Base-by-base conservation (phyloP, 1,140 invertebrate genomes). In the Chlorops oryzae region DNA sequence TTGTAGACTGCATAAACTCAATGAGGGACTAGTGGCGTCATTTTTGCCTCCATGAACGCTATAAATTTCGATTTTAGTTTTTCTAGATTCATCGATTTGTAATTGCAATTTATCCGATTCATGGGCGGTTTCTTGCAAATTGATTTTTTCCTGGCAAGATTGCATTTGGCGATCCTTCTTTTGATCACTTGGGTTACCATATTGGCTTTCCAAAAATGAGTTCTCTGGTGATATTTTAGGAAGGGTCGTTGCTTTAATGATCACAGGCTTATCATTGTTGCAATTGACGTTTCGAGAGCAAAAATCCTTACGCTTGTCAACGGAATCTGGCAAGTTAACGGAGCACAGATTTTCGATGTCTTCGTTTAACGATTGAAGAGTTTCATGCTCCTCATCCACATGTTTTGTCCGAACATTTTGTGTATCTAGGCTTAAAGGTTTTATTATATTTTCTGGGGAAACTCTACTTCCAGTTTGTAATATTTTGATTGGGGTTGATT, bases 191-290 rank as follows among this genome's bases (percentile, higher is more conserved):
- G 65, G 64, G 48, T 53, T 55, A 18, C 52, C 58, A 50, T 70
- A 68, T 39, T 61, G 64, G 51, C 60, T 62, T 49, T 72, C 68
- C 12, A 70, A 48, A 49, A 72, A 72, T 5, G 69, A 71, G 45
- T 68, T 70, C 57, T 72, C 64, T 28, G 69, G 69, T 21, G 69
- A 72, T 52, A 71, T 72, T 54, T 71, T 72, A 20, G 69, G 69
- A 15, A 62, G 63, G 18, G 58, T 59, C 5, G 65, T 70, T 5
- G 69, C 67, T 42, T 62, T 69, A 12, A 72, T 65, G 7, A 72
- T 58, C 45, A 72, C 60, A 7, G 70, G 66, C 7, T 66, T 61
- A 34, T 63, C 59, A 9, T 57, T 46, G 49, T 65, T 66, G 25
- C 51, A 51, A 51, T 41, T 59, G 6, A 38, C 24, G 28, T 58